Conservation (phyloP, 2,113 vertebrate genomes). For the Hiodon tergisus region DNA sequence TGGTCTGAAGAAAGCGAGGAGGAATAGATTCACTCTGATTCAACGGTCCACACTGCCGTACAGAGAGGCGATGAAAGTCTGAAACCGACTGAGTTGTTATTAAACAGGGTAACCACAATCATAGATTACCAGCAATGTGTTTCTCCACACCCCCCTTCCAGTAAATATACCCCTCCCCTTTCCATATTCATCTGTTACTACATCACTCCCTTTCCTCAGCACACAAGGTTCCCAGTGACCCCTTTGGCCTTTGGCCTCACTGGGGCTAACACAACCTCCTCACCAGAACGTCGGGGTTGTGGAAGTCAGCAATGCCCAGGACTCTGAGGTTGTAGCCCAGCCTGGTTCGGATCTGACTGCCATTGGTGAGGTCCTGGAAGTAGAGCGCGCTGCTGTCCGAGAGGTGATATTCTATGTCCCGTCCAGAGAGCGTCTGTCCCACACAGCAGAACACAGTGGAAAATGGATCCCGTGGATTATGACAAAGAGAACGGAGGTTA, state of each 20-base stretch:
- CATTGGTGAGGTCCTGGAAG: conserved; percentile 72
- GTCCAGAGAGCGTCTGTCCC: conserved; percentile 72
- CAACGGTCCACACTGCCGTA: too few species aligned
- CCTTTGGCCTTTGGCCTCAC: background rate
- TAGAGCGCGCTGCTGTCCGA: conserved; percentile 54
- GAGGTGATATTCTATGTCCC: conserved; percentile 84
- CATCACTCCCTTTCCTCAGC: too few species aligned
- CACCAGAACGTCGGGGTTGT: conserved; percentile 50
- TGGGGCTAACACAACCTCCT: conserved; percentile 15
- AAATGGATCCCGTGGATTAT: background rate
- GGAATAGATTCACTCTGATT: background rate
- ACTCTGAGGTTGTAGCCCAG: conserved; percentile 72
- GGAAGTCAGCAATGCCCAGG: conserved; percentile 47
- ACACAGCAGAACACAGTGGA: conserved; percentile 11
- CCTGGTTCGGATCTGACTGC: conserved; percentile 65
- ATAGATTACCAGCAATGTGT: background rate
- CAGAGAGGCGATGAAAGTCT: too few species aligned
- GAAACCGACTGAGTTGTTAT: too few species aligned
- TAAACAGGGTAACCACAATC: background rate
- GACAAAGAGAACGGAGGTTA: too few species aligned
- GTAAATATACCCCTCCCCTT: too few species aligned
- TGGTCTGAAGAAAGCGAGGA: conserved; percentile 30
- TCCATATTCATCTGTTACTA: too few species aligned
- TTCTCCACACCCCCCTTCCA: too few species aligned
- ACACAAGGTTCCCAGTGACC: background rate